Percentiles rank a stretch among this genome's conserved stretches.
Conservation (phyloP, 2,113 vertebrate genomes). For the Passer montanus region DNA sequence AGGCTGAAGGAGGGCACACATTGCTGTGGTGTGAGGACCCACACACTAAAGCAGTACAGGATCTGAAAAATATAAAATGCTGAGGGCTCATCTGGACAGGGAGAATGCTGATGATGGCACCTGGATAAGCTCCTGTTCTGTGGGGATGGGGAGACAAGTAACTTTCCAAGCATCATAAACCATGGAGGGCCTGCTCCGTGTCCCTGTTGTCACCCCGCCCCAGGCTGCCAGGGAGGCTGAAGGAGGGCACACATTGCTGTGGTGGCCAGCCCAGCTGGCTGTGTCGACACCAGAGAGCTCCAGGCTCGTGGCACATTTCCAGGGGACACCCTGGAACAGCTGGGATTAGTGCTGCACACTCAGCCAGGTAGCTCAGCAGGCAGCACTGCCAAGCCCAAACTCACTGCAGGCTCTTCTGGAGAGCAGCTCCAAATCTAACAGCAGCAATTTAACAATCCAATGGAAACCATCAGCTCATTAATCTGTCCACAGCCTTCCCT, state of each 20-base stretch:
- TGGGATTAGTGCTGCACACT: not conserved
- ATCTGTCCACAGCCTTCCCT: not conserved
- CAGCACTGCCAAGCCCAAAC: not conserved
- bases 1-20: too few species aligned
- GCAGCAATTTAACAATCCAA: not conserved
- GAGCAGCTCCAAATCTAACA: not conserved
- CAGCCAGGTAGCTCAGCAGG: not conserved
- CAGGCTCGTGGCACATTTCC: not conserved
- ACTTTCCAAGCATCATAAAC: not conserved
- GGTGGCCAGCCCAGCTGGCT: not conserved
- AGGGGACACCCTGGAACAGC: not conserved
- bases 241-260: not conserved
- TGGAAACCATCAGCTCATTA: not conserved
- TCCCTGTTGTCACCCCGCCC: not conserved
- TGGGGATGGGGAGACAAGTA: not conserved
- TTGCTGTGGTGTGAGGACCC: too few species aligned
- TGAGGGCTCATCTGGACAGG: not conserved
- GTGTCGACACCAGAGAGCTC: rapidly evolving
- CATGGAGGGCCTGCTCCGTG: not conserved
- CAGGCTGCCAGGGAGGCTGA: not conserved
- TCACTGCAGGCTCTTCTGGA: not conserved
- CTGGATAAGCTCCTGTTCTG: not conserved
- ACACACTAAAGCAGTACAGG: not conserved
- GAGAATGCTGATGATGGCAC: not conserved
- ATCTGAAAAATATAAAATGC: not conserved